A percentile compares a stretch with the other conserved stretches of the same genome.
Conservation (phyloP, 2,797 vertebrate genomes). For the Carcharodon carcharias region DNA sequence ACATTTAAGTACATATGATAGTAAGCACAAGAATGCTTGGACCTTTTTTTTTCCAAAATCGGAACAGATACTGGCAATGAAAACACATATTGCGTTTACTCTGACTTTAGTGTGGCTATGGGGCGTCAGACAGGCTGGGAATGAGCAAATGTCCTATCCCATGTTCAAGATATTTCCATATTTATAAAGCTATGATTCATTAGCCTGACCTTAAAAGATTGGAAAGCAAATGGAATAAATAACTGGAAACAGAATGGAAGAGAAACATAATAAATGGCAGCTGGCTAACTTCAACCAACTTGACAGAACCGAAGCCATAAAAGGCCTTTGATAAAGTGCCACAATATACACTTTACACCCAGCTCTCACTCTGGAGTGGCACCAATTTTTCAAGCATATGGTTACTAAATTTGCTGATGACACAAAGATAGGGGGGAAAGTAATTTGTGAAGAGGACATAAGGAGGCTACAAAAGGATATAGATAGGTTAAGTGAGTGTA, state of each 20-base stretch:
- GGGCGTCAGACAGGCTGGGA: background rate
- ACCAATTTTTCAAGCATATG: too few species aligned
- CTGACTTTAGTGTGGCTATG: background rate
- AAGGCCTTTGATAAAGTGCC: background rate
- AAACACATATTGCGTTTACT: background rate
- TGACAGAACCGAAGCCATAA: background rate
- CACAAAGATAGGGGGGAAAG: too few species aligned
- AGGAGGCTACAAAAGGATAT: too few species aligned
- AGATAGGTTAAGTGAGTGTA: too few species aligned
- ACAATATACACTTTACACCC: background rate
- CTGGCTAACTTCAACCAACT: background rate
- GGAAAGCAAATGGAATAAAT: background rate
- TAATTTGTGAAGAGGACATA: too few species aligned
- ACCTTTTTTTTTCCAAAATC: background rate
- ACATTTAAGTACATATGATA: background rate
- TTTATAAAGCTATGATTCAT: background rate
- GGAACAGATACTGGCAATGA: background rate
- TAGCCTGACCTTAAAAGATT: background rate
- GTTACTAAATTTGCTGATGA: too few species aligned
- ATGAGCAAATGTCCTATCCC: background rate
- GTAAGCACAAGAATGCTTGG: background rate
- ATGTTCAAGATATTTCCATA: background rate
- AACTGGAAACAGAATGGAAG: background rate
- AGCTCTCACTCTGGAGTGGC: too few species aligned
- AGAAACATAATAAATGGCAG: background rate